Percentiles rank a stretch among this genome's conserved stretches.
phyloP scores from a whole-genome alignment of 2,113 vertebrate genomes.

The Vidua chalybeata region DNA sequence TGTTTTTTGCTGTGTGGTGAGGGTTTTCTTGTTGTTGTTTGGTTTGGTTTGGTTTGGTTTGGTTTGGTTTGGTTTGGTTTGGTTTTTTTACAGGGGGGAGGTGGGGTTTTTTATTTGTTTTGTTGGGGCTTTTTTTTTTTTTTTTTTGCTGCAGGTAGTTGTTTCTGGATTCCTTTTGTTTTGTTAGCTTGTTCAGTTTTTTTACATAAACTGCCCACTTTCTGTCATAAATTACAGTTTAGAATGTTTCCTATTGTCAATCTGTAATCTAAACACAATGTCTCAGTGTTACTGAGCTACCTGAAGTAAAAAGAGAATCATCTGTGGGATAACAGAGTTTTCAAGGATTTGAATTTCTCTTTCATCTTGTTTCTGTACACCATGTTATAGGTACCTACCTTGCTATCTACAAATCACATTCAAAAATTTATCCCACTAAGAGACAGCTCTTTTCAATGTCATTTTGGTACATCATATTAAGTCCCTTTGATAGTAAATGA shows the following conservation, averaged over 20 bases:
- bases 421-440: neutral
- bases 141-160: neutral
- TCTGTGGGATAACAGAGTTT: neutral
- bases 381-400: neutral
- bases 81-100: neutral
- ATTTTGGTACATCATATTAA: neutral
- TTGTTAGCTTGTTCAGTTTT: neutral
- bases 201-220: neutral
- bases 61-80: neutral
- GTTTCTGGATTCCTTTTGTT: neutral
- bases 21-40: neutral
- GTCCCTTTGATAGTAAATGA: slow-evolving; percentile 41
- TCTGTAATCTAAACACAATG: neutral
- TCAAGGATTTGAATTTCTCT: slow-evolving; percentile 2
- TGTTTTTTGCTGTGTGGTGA: neutral
- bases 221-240: slow-evolving; percentile 15
- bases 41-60: too few species aligned
- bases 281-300: neutral
- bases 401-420: neutral
- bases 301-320: slow-evolving; percentile 20
- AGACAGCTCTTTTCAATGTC: neutral
- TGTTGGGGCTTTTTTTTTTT: neutral
- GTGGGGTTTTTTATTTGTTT: neutral
- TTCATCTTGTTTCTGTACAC: slow-evolving; percentile 11
- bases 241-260: neutral